Evolutionary conservation across 1,140 invertebrate genomes (phyloP), one percentile per base, ranked within the genome.

Genomic region (Drosophila melanica): DNA sequence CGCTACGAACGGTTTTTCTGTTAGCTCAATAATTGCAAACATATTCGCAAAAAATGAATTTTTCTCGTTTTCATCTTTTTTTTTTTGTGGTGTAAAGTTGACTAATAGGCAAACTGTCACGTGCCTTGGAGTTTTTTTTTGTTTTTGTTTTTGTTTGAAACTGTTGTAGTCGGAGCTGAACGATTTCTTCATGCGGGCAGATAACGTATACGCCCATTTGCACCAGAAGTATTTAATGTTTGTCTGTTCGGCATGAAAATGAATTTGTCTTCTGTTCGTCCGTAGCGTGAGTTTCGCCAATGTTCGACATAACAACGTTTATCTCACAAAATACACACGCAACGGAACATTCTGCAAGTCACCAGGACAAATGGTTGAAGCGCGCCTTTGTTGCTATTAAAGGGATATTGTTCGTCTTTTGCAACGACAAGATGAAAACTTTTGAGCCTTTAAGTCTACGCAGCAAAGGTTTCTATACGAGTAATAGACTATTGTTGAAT

Each of bases 101-200:
- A 87, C 78, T 82, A 87, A 86, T 86, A 50, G 78, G 67, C 60
- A 60, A 86, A 76, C 51, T 82, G 82, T 86, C 82, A 84, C 81
- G 81, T 84, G 42, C 81, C 81, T 72, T 50, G 35, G 71, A 23
- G 20, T 23, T 23, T 20, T 1, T 20, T 20, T 20, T 20, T 20
- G 1, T 20, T 20, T 23, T 41, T 62, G 58, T 67, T 66, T 71
- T 63, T 58, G 79, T 69, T 65, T 54, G 16, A 72, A 84, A 79
- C 64, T 85, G 81, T 85, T 77, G 60, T 62, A 64, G 67, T 58
- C 70, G 47, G 12, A 57, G 68, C 2, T 30, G 35, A 47, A 18
- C 23, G 35, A 20, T 48, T 35, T 33, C 23, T 20, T 35, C 57
- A 79, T 51, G 67, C 68, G 60, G 62, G 58, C 51, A 64, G 65